phyloP scores from a whole-genome alignment of 2,888 invertebrate genomes.

The Gari tellinella region DNA sequence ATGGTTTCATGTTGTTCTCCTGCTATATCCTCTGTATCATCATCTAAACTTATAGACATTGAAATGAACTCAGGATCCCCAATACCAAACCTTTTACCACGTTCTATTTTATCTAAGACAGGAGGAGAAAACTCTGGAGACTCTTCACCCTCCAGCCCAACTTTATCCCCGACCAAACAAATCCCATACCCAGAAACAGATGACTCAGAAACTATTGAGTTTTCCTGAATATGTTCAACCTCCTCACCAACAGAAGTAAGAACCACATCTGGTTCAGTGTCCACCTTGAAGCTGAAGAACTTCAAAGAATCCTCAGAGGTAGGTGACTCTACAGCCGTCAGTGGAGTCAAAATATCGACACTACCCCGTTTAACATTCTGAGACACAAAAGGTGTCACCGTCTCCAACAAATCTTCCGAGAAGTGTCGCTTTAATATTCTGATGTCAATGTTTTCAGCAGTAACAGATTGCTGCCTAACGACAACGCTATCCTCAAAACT shows the following conservation, averaged over 20 bases:
- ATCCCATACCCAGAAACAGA: conserved; percentile 48
- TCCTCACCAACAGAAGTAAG: conserved; percentile 36
- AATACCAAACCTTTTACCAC: no score
- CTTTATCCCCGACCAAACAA: conserved; percentile 31
- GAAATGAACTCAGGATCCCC: conserved; percentile 14
- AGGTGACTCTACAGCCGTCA: conserved; percentile 19
- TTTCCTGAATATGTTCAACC: background rate
- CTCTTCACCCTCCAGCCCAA: conserved; percentile 26
- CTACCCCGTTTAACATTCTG: conserved; percentile 30
- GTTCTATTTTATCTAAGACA: background rate
- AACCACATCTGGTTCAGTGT: conserved; percentile 52
- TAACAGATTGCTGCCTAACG: conserved; percentile 22
- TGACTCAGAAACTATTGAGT: conserved; percentile 4
- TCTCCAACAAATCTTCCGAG: conserved; percentile 44
- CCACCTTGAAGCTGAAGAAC: conserved; percentile 45
- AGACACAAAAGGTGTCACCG: conserved; percentile 25
- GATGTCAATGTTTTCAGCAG: conserved; percentile 39
- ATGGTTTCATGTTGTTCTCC: background rate
- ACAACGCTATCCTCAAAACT: conserved; percentile 19
- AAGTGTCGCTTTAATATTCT: conserved; percentile 35
- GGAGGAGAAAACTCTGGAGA: background rate
- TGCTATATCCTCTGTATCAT: background rate
- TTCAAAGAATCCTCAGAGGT: conserved; percentile 21
- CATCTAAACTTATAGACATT: conserved; percentile 12
- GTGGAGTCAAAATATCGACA: conserved; percentile 50